phyloP scores from a whole-genome alignment of 2,797 vertebrate genomes.

The Clarias platycephalus region DNA sequence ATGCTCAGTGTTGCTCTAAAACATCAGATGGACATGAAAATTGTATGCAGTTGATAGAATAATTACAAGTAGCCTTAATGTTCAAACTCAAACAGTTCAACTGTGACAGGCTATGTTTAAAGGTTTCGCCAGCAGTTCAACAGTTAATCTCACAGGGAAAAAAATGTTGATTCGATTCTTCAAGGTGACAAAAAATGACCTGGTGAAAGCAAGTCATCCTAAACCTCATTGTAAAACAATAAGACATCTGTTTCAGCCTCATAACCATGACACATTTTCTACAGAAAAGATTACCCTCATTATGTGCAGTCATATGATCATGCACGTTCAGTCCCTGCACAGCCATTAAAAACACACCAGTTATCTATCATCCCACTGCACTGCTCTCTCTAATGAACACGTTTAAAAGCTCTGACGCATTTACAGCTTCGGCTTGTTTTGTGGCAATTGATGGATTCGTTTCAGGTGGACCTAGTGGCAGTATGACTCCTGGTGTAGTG shows the following conservation, averaged over 20 bases:
- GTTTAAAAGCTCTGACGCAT: constrained; percentile 10
- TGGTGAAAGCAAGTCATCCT: background rate
- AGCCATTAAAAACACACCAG: constrained; percentile 31
- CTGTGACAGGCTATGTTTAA: background rate
- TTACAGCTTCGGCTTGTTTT: constrained; percentile 16
- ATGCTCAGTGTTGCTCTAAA: background rate
- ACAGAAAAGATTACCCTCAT: constrained; percentile 27
- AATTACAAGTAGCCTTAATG: constrained; percentile 39
- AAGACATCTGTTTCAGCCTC: constrained; percentile 36
- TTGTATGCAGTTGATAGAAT: constrained; percentile 10
- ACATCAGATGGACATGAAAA: background rate
- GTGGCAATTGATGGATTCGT: constrained; percentile 32
- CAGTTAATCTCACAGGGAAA: background rate
- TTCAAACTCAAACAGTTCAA: constrained; percentile 32
- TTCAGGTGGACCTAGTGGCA: constrained; percentile 19
- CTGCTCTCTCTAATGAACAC: constrained; percentile 17
- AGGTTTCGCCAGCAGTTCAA: background rate
- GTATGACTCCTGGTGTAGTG: constrained; percentile 32
- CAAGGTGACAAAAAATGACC: constrained; percentile 44
- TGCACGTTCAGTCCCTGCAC: constrained; percentile 16
- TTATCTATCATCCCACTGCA: constrained; percentile 33
- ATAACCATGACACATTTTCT: constrained; percentile 22
- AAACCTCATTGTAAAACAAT: constrained; percentile 30
- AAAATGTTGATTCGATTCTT: constrained; percentile 22
- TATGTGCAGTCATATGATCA: constrained; percentile 34